phyloP scores from a whole-genome alignment of 2,113 vertebrate species.

The Brachypteracias leptosomus region DNA sequence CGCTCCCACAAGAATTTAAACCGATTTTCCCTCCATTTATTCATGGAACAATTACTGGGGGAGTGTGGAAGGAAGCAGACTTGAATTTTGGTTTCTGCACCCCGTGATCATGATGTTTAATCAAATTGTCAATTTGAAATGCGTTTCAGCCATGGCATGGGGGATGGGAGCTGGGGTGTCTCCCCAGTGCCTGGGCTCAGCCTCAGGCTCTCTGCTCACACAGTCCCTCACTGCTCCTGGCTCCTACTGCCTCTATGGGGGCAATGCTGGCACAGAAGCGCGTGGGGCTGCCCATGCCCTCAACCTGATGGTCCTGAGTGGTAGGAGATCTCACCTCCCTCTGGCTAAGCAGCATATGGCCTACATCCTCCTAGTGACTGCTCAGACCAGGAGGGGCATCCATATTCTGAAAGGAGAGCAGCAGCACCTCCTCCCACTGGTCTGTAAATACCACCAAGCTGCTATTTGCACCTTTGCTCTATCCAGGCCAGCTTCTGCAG shows the following conservation, averaged over 20 bases:
- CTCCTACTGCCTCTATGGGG: not conserved
- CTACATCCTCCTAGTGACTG: not conserved
- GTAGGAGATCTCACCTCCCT: not conserved
- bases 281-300: not conserved
- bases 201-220: not conserved
- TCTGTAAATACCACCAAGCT: accelerated
- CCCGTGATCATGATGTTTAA: not conserved
- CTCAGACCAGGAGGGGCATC: not conserved
- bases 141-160: not conserved
- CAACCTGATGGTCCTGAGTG: not conserved
- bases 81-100: not conserved
- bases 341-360: not conserved
- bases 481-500: accelerated
- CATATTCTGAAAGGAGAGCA: not conserved
- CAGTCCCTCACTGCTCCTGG: accelerated
- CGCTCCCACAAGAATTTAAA: not conserved
- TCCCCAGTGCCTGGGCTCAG: not conserved
- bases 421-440: not conserved
- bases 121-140: not conserved
- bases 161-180: not conserved
- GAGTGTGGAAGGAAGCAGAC: not conserved
- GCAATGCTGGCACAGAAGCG: accelerated
- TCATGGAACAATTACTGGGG: not conserved
- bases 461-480: not conserved
- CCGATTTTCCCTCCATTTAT: not conserved